Base-by-base conservation (phyloP, 2,797 vertebrate species). In the Brotula barbata region DNA sequence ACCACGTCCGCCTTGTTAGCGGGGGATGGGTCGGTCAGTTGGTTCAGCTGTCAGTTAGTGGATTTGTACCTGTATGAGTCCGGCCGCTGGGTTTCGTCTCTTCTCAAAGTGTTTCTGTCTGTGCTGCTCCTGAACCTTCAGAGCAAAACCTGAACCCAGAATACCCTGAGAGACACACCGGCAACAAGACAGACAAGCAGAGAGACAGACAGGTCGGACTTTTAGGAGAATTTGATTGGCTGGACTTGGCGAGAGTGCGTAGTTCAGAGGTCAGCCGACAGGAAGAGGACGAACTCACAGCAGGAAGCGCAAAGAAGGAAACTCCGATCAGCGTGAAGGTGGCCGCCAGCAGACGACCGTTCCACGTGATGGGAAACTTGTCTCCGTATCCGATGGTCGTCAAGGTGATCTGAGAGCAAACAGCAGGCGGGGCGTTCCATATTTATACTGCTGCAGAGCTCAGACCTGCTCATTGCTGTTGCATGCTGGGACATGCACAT, bases 61-160 rank as follows among this genome's bases (percentile, higher is more conserved):
- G n/a, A n/a, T n/a, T 28, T 33, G 6, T 56, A 96, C 97, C 95
- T 99, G 97, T 43, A 99, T 95, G 55, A 99, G 90, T 8, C 95
- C 95, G 0, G 97, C 97, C 0, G 97, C 97, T 0, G 97, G 97
- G 48, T 99, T 97, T 25, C 97, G 71, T 60, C 97, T 90, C 88
- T 99, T 99, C 88, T 99, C 97, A 66, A 99, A 99, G 74, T 99
- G 97, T 69, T 99, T 99, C 73, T 99, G 97, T 22, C 97, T 86
- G 71, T 99, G 97, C 63, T 99, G 97, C 58, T 99, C 97, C 76
- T 99, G 97, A 50, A 99, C 97, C 80, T 99, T 99, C 77, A 99
- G 86, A 59, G 97, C 97, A 89, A 99, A 99, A 10, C 97, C 97
- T 0, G 97, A 99, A 11, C 97, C 97, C 65, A 99, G 78, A 75